Evolutionary conservation across 2,113 vertebrate genomes (phyloP), one percentile per base, ranked within the genome.

Genomic region (Neotoma lepida): DNA sequence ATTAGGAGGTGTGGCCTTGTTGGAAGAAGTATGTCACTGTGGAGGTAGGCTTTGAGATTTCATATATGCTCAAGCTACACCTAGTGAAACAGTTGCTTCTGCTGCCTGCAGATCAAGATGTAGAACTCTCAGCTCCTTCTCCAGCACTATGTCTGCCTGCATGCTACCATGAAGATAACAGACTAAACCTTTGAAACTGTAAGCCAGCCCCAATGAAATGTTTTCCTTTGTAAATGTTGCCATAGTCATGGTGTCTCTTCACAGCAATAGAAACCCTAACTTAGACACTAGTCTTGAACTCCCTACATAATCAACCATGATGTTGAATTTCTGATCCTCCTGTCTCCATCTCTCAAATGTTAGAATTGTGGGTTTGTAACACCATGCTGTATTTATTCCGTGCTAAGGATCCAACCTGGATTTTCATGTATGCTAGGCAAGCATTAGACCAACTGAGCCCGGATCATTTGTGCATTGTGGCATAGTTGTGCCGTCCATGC

Each of bases 391-490:
- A 4, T 58, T 63, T 63, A 84, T 1, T 44, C 39, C 44, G 58
- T 63, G 4, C 56, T 63, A 44, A 30, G 81, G 8, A 10, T 63
- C 81, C 14, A 18, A 61, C 6, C n/a, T 0, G 9, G 26, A 18
- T 58, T 61, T 61, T 41, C 24, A 44, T 33, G 58, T 18, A 44
- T 58, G 13, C 39, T 63, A 84, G 30, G 39, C 26, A 44, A 41
- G 56, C 80, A 61, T 41, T 41, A 13, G 28, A 44, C 8, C 56
- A 84, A 22, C 39, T 44, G 39, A 84, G 24, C 18, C 26, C 20
- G 20, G 41, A 58, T 51, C 26, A 8, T 0, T 1, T 24, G 7
- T 54, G 26, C 56, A 24, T 0, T 22, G 13, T 6, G 9, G 54
- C 18, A 8, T 18, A 9, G 35, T 51, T 94, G 66, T 71, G 58